Base-by-base conservation (phyloP, 2,113 vertebrate species). In the Trichomycterus rosablanca region DNA sequence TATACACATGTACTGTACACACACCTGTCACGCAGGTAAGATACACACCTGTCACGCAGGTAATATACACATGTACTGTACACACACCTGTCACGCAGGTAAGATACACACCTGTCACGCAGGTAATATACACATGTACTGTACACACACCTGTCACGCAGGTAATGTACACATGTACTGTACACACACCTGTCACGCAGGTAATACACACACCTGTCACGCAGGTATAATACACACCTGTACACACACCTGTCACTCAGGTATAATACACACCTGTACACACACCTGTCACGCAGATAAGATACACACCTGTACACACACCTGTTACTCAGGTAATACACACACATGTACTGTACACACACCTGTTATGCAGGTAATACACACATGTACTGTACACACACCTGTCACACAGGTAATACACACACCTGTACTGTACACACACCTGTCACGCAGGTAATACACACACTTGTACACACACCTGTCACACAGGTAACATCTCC, bases 11-110 rank as follows among this genome's bases (percentile, higher is more conserved):
- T 30, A 30, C 26, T 4, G 3, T 20, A 50, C 28, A 34, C 23
- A 22, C 50, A 39, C 58, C 50, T 34, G 43, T 45, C 12, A 45
- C 16, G 15, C 16, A 10, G 9, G 96, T 71, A 86, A 80, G n/a
- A 95, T 95, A 0, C 96, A 98, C 60, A 65, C 75, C 45, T 94
- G 92, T n/a, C n/a, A n/a, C n/a, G n/a, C n/a, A n/a, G n/a, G n/a
- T n/a, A n/a, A n/a, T n/a, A n/a, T n/a, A n/a, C n/a, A n/a, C n/a
- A n/a, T n/a, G n/a, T n/a, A n/a, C n/a, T n/a, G n/a, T 72, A 81
- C 86, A 73, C 82, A 81, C 72, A 37, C 77, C 67, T 94, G 92
- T 70, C 91, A 93, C 1, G 67, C 88, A 89, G 92, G 92, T 92
- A 82, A 39, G 32, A 37, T 42, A 42, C 72, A 16, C 15, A 35